phyloP scores from a whole-genome alignment of 2,113 vertebrate species.

The Rattus norvegicus region GRCr8 NC_086021.1:180608001-180608500 shows the following conservation, averaged over 20 bases:
- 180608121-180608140: not conserved
- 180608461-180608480: not conserved
- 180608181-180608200: no score
- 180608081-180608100: not conserved
- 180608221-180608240: not conserved
- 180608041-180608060: not conserved
- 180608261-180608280: not conserved
- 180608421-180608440: not conserved
- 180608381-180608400: not conserved
- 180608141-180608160: not conserved
- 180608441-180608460: not conserved
- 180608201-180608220: not conserved
- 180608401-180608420: not conserved
- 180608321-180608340: no score
- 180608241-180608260: not conserved
- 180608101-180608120: not conserved
- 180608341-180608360: not conserved
- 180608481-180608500: not conserved
- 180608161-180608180: not conserved
- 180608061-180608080: not conserved
- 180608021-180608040: not conserved
- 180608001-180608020: not conserved
- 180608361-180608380: not conserved
- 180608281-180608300: not conserved
- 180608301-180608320: not conserved